These are phyloP conservation scores for Torymus auratus DNA, from an alignment of 2,888 invertebrate species.

Conservation along the genomic window DNA sequence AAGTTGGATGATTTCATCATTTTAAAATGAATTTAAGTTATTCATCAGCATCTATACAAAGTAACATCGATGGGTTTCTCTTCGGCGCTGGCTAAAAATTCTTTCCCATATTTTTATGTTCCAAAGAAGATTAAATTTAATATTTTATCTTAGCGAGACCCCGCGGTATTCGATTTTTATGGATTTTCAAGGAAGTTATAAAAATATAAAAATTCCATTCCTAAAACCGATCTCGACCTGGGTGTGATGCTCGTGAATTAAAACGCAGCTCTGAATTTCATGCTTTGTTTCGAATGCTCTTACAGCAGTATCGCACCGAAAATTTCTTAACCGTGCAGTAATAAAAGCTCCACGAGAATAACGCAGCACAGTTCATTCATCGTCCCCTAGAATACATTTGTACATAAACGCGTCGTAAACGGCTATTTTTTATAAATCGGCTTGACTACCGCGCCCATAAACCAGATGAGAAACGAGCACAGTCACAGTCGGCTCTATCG, in stretches of 20 bases:
- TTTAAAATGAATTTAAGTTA: too few species aligned
- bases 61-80: too few species aligned
- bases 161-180: conserved; percentile 48
- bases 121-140: conserved; percentile 34
- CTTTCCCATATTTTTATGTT: conserved; percentile 8
- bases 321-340: too few species aligned
- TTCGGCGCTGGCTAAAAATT: background rate
- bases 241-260: conserved; percentile 13
- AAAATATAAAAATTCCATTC: conserved; percentile 35
- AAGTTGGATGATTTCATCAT: too few species aligned
- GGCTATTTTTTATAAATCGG: conserved; percentile 9
- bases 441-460: conserved; percentile 4
- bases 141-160: conserved; percentile 23
- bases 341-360: background rate
- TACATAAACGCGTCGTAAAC: background rate
- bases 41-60: too few species aligned
- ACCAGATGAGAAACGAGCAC: conserved; percentile 6
- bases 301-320: too few species aligned
- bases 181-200: conserved; percentile 50
- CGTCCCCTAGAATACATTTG: background rate
- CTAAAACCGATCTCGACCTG: background rate
- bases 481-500: too few species aligned
- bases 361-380: background rate
- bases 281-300: background rate
- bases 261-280: conserved; percentile 28